A percentile compares a stretch with the other conserved stretches of the same genome.
Conservation (phyloP, 2,888 invertebrate genomes). For the Diarsia brunnea region DNA sequence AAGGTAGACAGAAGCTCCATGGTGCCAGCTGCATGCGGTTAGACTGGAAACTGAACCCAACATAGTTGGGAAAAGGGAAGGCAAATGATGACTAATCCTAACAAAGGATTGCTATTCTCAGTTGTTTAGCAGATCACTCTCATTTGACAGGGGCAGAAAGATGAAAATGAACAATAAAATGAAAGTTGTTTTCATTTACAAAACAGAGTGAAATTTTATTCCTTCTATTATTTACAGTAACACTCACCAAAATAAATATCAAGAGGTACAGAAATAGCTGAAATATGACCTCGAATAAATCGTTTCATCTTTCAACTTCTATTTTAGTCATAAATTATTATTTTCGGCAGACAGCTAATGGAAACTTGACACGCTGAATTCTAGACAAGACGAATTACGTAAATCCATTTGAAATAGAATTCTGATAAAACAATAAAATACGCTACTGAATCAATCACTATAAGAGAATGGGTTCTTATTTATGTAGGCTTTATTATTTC, state of each 20-base stretch:
- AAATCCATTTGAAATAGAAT: conserved; percentile 25
- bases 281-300: conserved; percentile 21
- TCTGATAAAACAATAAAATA: conserved; percentile 13
- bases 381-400: conserved; percentile 30
- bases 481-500: not conserved
- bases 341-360: conserved; percentile 37
- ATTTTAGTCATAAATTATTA: conserved; percentile 52
- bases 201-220: not conserved
- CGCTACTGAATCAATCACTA: conserved; percentile 12
- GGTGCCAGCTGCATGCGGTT: too few species aligned
- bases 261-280: conserved; percentile 16
- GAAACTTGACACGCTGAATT: conserved; percentile 37
- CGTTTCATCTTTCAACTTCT: conserved; percentile 46
- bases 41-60: too few species aligned
- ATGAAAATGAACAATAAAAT: not conserved
- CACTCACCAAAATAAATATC: conserved; percentile 27
- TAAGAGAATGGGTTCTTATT: not conserved
- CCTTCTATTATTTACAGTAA: not conserved
- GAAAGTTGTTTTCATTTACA: not conserved
- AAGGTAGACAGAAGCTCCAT: too few species aligned
- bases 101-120: too few species aligned
- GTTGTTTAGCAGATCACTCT: too few species aligned
- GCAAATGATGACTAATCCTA: too few species aligned
- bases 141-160: not conserved
- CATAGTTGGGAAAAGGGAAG: too few species aligned